Evolutionary conservation across 2,797 vertebrate genomes (phyloP).

Genomic region (Malurus leucopterus): DNA sequence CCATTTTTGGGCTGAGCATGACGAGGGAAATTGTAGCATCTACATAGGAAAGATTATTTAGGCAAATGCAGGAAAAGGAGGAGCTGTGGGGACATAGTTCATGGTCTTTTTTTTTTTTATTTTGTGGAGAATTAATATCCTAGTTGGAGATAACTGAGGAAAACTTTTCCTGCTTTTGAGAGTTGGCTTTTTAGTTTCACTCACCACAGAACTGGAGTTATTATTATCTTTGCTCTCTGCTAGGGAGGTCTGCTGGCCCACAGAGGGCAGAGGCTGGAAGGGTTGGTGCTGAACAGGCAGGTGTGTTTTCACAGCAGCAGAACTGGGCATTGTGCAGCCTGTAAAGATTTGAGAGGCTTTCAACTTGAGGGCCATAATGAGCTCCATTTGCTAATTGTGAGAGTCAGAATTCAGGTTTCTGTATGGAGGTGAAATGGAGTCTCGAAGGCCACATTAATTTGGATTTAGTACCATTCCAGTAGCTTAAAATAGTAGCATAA

Average conservation of each 20-base stretch:
- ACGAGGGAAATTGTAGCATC: background rate
- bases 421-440: background rate
- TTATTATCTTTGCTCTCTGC: background rate
- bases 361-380: background rate
- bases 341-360: background rate
- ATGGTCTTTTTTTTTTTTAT: accelerated
- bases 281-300: background rate
- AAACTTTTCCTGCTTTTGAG: background rate
- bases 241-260: background rate
- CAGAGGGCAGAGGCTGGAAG: background rate
- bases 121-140: background rate
- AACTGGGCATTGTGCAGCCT: accelerated
- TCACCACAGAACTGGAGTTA: background rate
- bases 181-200: background rate
- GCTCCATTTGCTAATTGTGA: background rate
- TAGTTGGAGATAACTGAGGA: background rate
- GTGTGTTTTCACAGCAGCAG: background rate
- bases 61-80: background rate
- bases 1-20: background rate
- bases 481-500: background rate
- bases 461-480: background rate
- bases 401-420: background rate
- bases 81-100: background rate
- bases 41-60: background rate
- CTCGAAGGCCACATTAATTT: background rate